These are phyloP conservation scores for Leucosticte australis DNA, from an alignment of 2,113 vertebrate genomes.

Conservation along the genomic window DNA sequence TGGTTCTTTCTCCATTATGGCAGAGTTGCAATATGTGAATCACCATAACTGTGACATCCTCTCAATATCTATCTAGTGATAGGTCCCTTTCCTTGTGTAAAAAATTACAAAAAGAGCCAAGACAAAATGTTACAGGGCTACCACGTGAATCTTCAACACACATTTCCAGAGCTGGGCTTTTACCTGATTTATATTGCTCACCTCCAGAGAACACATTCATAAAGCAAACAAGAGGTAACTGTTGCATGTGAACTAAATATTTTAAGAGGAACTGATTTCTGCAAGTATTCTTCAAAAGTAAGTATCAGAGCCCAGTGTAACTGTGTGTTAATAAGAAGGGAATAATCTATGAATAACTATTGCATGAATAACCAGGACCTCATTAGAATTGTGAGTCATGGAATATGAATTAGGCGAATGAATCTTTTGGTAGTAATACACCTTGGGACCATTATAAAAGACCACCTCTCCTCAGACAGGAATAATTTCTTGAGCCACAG, in stretches of 20 bases:
- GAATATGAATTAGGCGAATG: conserved; percentile 16
- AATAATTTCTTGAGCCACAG: background rate
- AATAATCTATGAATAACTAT: conserved; percentile 36
- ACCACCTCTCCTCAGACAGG: background rate
- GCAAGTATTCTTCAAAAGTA: conserved; percentile 30
- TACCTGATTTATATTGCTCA: background rate
- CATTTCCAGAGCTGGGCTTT: background rate
- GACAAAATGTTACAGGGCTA: background rate
- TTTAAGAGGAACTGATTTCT: background rate
- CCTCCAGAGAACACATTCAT: background rate
- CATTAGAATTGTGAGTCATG: conserved; percentile 24
- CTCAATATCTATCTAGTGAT: background rate
- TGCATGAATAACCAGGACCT: conserved; percentile 37
- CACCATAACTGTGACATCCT: background rate
- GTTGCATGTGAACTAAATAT: background rate
- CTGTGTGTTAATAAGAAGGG: background rate
- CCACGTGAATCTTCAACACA: background rate
- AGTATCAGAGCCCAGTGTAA: background rate
- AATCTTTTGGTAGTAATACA: background rate
- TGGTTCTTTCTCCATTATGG: background rate
- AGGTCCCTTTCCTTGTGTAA: background rate
- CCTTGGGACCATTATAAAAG: background rate
- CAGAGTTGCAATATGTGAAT: conserved; percentile 20
- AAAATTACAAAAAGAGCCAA: background rate
- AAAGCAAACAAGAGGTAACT: background rate